phyloP scores from a whole-genome alignment of 2,113 vertebrate species.

The Dryoscopus gambensis region DNA sequence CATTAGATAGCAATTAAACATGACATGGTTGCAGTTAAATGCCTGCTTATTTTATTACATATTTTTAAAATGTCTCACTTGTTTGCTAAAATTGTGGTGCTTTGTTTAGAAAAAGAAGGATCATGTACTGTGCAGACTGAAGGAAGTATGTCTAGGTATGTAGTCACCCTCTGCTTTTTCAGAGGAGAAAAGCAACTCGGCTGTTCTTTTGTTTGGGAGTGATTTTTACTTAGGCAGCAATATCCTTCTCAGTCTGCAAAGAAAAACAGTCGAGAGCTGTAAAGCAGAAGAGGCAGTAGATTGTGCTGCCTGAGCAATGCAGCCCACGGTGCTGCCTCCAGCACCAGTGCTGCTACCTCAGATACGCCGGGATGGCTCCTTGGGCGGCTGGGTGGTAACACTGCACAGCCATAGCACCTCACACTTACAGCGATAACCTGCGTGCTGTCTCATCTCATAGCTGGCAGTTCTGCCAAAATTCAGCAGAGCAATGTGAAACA shows the following conservation, averaged over 20 bases:
- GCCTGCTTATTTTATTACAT: neutral
- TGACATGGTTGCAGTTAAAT: neutral
- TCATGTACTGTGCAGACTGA: neutral
- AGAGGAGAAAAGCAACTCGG: neutral
- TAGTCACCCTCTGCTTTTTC: neutral
- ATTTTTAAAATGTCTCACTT: neutral
- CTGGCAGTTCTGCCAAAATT: neutral
- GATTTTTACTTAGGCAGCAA: neutral
- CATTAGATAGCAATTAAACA: neutral
- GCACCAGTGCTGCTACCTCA: neutral
- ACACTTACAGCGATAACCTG: neutral
- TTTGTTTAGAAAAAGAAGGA: neutral
- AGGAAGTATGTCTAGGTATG: neutral
- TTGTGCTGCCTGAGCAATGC: neutral
- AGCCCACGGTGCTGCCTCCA: neutral
- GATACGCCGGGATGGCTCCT: rapidly evolving
- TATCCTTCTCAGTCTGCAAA: neutral
- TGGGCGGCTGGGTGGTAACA: neutral
- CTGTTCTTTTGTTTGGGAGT: neutral
- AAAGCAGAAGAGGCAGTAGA: neutral
- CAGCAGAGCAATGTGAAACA: neutral
- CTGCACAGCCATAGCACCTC: neutral
- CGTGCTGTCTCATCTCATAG: neutral
- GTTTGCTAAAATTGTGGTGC: neutral
- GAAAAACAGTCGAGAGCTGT: neutral